A percentile compares a stretch with the other conserved stretches of the same genome.
phyloP scores from a whole-genome alignment of 2,888 invertebrate genomes.

The Dasysyrphus albostriatus region DNA sequence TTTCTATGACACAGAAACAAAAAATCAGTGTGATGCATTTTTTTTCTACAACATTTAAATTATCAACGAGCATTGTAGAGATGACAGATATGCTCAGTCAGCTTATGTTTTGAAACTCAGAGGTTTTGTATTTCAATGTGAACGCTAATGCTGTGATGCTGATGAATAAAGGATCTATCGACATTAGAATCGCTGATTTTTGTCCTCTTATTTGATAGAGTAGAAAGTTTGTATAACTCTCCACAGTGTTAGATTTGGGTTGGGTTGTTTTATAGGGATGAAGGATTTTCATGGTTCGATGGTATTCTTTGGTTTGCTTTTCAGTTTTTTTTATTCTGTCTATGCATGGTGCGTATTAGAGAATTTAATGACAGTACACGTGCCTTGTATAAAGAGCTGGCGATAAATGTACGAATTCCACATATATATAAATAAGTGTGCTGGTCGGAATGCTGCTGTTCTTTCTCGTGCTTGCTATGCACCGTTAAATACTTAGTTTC shows the following conservation, averaged over 20 bases:
- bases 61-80: slow-evolving; percentile 25
- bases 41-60: slow-evolving; percentile 31
- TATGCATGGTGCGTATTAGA: slow-evolving; percentile 34
- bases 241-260: slow-evolving; percentile 18
- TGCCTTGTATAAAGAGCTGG: slow-evolving; percentile 57
- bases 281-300: slow-evolving; percentile 61
- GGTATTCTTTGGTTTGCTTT: slow-evolving; percentile 42
- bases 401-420: slow-evolving; percentile 48
- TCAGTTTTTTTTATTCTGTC: background rate
- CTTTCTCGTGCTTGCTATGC: background rate
- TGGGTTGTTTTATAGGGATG: slow-evolving; percentile 52
- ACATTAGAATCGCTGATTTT: slow-evolving; percentile 45
- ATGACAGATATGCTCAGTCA: slow-evolving; percentile 16
- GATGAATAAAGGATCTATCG: slow-evolving; percentile 42
- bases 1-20: slow-evolving; percentile 18
- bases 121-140: slow-evolving; percentile 35
- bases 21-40: slow-evolving; percentile 41
- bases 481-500: slow-evolving; percentile 44
- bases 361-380: slow-evolving; percentile 57
- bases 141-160: slow-evolving; percentile 20
- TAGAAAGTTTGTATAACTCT: background rate
- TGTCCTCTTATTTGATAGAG: slow-evolving; percentile 29
- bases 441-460: slow-evolving; percentile 30
- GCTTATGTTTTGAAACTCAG: slow-evolving; percentile 15
- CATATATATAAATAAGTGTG: slow-evolving; percentile 53